A percentile compares a stretch with the other conserved stretches of the same genome.
These are phyloP conservation scores for Pararge aegeria DNA, from an alignment of 1,140 invertebrate genomes.

Conservation along the genomic window DNA sequence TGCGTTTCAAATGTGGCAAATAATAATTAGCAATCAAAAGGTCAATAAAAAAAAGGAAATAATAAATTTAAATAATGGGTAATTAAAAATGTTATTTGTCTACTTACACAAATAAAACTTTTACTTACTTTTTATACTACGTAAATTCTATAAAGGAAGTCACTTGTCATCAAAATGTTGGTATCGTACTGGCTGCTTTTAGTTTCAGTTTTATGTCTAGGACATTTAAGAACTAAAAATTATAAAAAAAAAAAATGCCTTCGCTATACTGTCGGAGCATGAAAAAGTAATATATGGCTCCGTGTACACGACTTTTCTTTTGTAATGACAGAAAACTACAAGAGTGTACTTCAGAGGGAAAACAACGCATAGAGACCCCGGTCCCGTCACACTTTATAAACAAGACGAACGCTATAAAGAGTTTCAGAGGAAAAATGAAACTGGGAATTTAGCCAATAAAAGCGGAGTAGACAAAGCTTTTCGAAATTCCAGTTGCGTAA, in stretches of 20 bases:
- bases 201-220: too few relatives aligned
- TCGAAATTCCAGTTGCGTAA: constrained; percentile 50
- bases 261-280: background rate
- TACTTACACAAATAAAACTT: too few relatives aligned
- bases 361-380: constrained; percentile 38
- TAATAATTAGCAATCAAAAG: too few relatives aligned
- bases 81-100: too few relatives aligned
- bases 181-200: too few relatives aligned
- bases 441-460: constrained; percentile 58
- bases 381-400: constrained; percentile 50
- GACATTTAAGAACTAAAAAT: too few relatives aligned
- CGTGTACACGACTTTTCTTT: constrained; percentile 5
- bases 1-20: too few relatives aligned
- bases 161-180: too few relatives aligned
- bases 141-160: too few relatives aligned
- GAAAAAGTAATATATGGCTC: constrained; percentile 2
- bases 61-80: too few relatives aligned
- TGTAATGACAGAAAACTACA: constrained; percentile 20
- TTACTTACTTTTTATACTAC: too few relatives aligned
- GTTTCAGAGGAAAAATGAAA: constrained; percentile 47
- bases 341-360: constrained; percentile 32
- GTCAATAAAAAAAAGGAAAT: too few relatives aligned
- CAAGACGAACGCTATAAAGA: constrained; percentile 37
- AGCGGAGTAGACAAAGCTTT: constrained; percentile 42
- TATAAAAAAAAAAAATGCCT: background rate